Percentiles rank a stretch among this genome's conserved stretches.
phyloP scores from a whole-genome alignment of 2,888 invertebrate species.

The Caenorhabditis sp. region DNA sequence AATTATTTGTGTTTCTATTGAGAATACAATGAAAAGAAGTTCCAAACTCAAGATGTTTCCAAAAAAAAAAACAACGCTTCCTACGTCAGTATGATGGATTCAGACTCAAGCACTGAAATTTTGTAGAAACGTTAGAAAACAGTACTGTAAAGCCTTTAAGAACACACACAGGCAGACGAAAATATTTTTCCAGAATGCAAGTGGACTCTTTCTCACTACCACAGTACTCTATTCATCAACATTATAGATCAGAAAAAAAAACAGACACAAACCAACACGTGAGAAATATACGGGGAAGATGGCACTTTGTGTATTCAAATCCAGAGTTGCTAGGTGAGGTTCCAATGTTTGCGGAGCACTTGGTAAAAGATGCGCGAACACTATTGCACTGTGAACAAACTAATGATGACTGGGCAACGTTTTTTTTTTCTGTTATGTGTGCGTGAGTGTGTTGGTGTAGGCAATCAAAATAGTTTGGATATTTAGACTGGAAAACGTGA shows the following conservation, averaged over 20 bases:
- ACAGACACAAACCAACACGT: slow-evolving; percentile 29
- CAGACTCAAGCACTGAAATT: not conserved
- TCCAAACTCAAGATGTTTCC: not conserved
- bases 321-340: slow-evolving; percentile 32
- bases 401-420: slow-evolving; percentile 29
- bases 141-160: slow-evolving; percentile 15
- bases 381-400: slow-evolving; percentile 50
- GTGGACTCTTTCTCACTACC: not conserved
- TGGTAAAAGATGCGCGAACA: slow-evolving; percentile 58
- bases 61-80: not conserved
- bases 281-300: not conserved
- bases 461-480: slow-evolving; percentile 16
- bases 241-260: slow-evolving; percentile 30
- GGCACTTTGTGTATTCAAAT: slow-evolving; percentile 55
- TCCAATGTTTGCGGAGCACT: slow-evolving; percentile 52
- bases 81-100: too few relatives aligned
- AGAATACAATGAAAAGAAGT: slow-evolving; percentile 6
- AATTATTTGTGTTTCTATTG: slow-evolving; percentile 24
- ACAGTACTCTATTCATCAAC: not conserved
- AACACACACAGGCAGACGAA: not conserved
- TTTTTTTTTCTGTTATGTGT: not conserved
- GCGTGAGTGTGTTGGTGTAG: slow-evolving; percentile 15
- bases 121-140: not conserved
- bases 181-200: not conserved
- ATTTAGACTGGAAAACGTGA: not conserved